These are phyloP conservation scores for Neofelis nebulosa DNA, from an alignment of 2,113 vertebrate genomes.

Conservation along the genomic window DNA sequence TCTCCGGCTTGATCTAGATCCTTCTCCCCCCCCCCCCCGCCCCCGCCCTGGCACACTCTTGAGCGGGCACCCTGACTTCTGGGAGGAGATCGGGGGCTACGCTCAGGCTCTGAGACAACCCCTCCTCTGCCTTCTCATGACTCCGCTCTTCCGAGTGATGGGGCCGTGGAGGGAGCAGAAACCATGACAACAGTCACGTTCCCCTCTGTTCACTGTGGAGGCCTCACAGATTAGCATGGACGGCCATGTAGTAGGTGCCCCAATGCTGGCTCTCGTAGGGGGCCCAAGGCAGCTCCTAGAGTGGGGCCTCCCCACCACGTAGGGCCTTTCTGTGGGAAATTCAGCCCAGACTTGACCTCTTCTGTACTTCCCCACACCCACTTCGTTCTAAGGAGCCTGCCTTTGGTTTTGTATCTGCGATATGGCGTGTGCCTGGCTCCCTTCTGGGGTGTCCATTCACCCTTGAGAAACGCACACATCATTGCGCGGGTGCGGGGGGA, in stretches of 20 bases:
- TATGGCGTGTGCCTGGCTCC: neutral
- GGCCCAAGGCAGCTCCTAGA: neutral
- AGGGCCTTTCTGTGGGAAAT: neutral
- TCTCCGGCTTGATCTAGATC: neutral
- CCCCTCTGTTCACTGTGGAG: neutral
- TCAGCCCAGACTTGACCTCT: neutral
- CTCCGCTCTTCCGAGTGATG: neutral
- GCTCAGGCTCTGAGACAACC: neutral
- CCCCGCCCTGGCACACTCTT: neutral
- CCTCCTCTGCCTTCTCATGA: neutral
- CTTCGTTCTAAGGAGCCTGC: neutral
- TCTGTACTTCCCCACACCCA: neutral
- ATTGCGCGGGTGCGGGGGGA: neutral
- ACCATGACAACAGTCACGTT: fast-evolving
- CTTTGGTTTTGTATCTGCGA: neutral
- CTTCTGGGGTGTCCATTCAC: neutral
- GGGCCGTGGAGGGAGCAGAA: neutral
- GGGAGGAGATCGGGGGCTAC: neutral
- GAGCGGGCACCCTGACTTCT: neutral
- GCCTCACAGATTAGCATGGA: neutral
- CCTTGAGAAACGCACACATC: neutral
- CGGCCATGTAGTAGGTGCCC: neutral
- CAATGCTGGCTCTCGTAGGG: neutral
- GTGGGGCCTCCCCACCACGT: too few species aligned
- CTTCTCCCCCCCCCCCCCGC: neutral